Conservation (phyloP, 2,888 invertebrate genomes). For the Caenorhabditis sp. region DNA sequence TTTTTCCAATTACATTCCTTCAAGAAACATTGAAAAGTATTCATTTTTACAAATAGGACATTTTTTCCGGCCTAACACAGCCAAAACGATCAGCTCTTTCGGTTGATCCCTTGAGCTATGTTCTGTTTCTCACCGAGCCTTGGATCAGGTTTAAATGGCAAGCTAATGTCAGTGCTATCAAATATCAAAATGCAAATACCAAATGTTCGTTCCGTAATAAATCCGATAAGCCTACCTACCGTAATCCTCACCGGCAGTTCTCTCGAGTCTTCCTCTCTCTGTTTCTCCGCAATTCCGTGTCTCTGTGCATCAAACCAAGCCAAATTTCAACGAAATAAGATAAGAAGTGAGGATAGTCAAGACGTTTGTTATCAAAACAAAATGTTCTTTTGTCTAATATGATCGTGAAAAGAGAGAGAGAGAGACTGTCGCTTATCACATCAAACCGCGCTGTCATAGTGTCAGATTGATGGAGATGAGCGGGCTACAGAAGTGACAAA, state of each 20-base stretch:
- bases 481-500: constrained; percentile 17
- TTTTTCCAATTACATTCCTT: neutral
- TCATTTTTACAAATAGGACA: no score
- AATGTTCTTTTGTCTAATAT: constrained; percentile 1
- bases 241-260: no score
- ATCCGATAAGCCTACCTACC: neutral
- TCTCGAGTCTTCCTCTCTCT: neutral
- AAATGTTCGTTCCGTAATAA: neutral
- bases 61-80: no score
- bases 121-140: no score
- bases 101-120: no score
- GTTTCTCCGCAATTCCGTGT: neutral
- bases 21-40: no score
- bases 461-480: constrained; percentile 20
- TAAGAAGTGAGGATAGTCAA: neutral
- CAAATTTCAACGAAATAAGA: neutral
- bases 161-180: no score
- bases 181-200: no score
- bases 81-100: no score
- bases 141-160: no score
- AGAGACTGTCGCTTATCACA: constrained; percentile 10
- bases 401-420: neutral
- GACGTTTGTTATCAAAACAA: constrained; percentile 21
- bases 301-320: neutral
- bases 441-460: constrained; percentile 10